Conservation (phyloP, 2,797 vertebrate genomes). For the Petrocephalus schoutedeni region DNA sequence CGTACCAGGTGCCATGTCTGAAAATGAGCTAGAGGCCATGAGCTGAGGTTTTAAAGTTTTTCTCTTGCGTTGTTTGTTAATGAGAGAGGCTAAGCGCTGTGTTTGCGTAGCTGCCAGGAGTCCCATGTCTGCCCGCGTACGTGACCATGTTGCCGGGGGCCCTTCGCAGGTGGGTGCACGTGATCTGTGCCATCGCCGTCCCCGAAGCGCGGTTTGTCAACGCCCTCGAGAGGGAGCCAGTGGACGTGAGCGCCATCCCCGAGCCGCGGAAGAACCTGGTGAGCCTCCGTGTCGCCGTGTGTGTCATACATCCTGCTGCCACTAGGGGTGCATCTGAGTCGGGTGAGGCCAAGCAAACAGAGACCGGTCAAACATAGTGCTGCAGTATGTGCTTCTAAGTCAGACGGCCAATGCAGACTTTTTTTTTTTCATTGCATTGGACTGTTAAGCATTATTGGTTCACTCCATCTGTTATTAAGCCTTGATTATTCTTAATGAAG, state of each 20-base stretch:
- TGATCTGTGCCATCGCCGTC: slow-evolving; percentile 92
- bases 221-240: slow-evolving; percentile 78
- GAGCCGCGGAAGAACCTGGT: slow-evolving; percentile 90
- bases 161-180: slow-evolving; percentile 81
- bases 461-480: neutral
- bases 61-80: neutral
- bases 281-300: slow-evolving; percentile 37
- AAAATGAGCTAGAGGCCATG: neutral
- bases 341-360: neutral
- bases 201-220: slow-evolving; percentile 85
- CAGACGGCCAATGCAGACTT: neutral
- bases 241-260: slow-evolving; percentile 81
- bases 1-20: neutral
- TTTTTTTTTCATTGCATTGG: neutral
- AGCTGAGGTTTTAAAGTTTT: neutral
- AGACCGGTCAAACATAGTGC: neutral
- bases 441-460: neutral
- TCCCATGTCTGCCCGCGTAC: neutral
- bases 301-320: neutral
- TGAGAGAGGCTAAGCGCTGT: neutral
- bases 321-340: neutral
- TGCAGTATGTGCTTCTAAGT: neutral
- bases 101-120: neutral
- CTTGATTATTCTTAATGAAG: neutral
- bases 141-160: too few species aligned